These are phyloP conservation scores for Ictalurus furcatus DNA, from an alignment of 2,113 vertebrate species.

Conservation along the genomic window DNA sequence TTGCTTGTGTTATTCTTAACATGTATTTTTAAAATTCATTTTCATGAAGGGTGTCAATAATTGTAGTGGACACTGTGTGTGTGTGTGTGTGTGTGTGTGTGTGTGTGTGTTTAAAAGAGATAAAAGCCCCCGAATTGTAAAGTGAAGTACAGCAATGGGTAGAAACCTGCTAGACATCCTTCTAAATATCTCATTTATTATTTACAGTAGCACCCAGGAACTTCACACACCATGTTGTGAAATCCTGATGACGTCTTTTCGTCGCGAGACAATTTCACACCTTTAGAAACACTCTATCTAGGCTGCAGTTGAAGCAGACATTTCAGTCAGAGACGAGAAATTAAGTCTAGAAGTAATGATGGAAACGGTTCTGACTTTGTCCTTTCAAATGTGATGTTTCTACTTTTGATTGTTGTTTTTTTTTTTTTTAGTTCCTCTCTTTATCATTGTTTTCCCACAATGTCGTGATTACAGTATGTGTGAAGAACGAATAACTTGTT, in stretches of 20 bases:
- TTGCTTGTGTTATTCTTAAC: not conserved
- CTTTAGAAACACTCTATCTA: not conserved
- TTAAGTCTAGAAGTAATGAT: not conserved
- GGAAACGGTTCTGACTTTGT: not conserved
- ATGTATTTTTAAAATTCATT: not conserved
- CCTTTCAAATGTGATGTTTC: constrained; percentile 24
- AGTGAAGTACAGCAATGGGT: not conserved
- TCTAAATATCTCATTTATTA: constrained; percentile 22
- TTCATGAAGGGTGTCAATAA: not conserved
- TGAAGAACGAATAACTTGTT: constrained; percentile 49
- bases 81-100: constrained; percentile 28
- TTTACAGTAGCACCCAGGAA: not conserved
- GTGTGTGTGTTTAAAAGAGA: not conserved
- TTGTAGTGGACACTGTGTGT: constrained; percentile 2
- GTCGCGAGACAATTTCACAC: not conserved
- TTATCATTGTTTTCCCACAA: constrained; percentile 59
- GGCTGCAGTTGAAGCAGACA: not conserved
- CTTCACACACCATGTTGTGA: constrained; percentile 22
- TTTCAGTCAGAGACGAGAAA: constrained; percentile 3
- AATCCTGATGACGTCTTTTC: not conserved
- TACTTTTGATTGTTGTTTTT: constrained; percentile 48
- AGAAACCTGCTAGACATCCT: constrained; percentile 5
- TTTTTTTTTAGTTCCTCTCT: constrained; percentile 61
- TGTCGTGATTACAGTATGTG: constrained; percentile 37
- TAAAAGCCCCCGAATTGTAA: not conserved